Conservation (phyloP, 2,113 vertebrate genomes). For the Peromyscus californicus region DNA sequence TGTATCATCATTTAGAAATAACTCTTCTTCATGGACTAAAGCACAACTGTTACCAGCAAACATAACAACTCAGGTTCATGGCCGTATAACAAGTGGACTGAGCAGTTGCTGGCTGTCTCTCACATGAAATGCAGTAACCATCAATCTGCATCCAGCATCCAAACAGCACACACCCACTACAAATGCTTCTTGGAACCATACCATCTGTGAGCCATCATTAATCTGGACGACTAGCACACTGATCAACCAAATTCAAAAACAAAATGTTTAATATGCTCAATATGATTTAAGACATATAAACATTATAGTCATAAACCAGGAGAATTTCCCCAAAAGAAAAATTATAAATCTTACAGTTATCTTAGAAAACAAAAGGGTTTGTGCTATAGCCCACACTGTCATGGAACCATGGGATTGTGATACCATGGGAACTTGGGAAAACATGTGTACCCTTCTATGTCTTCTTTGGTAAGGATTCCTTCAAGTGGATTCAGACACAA, state of each 20-base stretch:
- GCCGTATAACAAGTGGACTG: slow-evolving; percentile 54
- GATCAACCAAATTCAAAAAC: slow-evolving; percentile 87
- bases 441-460: not conserved
- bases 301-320: slow-evolving; percentile 80
- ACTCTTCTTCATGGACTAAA: slow-evolving; percentile 76
- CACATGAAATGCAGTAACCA: slow-evolving; percentile 67
- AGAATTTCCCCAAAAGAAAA: slow-evolving; percentile 84
- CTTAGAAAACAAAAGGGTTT: slow-evolving; percentile 83
- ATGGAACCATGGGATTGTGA: not conserved
- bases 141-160: slow-evolving; percentile 82
- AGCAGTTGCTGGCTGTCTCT: slow-evolving; percentile 64
- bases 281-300: slow-evolving; percentile 85
- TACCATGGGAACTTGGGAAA: not conserved
- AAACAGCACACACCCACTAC: slow-evolving; percentile 76
- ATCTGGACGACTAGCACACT: slow-evolving; percentile 84
- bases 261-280: slow-evolving; percentile 85
- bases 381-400: slow-evolving; percentile 63
- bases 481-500: not conserved
- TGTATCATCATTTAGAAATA: slow-evolving; percentile 75
- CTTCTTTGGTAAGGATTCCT: not conserved
- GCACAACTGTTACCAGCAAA: slow-evolving; percentile 80
- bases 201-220: slow-evolving; percentile 84
- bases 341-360: slow-evolving; percentile 81
- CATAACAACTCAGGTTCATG: slow-evolving; percentile 82
- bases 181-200: slow-evolving; percentile 81